Percentiles rank a stretch among this genome's conserved stretches.
These are phyloP conservation scores for Temnothorax rugatulus DNA, from an alignment of 2,888 invertebrate species.

Conservation along the genomic window DNA sequence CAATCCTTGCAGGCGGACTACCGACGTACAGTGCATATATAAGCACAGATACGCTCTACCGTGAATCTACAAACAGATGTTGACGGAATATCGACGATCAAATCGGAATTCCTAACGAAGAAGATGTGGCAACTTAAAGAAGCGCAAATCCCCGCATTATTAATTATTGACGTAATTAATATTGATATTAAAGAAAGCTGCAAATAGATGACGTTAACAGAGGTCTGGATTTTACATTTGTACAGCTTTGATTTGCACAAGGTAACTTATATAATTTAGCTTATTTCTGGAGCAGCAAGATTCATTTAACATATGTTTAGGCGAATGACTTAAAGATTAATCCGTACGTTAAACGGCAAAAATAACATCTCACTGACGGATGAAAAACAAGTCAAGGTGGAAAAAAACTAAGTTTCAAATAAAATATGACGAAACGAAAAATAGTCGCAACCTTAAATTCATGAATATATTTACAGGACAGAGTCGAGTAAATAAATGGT, in stretches of 20 bases:
- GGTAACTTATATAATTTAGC: neutral
- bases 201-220: neutral
- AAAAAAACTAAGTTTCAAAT: slow-evolving; percentile 17
- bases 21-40: slow-evolving; percentile 60
- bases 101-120: slow-evolving; percentile 44
- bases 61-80: slow-evolving; percentile 70
- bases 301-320: neutral
- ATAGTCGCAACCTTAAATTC: slow-evolving; percentile 9
- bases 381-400: neutral
- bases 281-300: neutral
- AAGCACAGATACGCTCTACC: slow-evolving; percentile 58
- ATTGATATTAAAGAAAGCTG: neutral
- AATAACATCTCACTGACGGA: neutral
- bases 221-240: neutral
- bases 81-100: slow-evolving; percentile 59
- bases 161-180: neutral
- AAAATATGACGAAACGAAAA: slow-evolving; percentile 21
- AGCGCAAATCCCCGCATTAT: neutral
- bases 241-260: neutral
- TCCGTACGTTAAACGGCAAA: neutral
- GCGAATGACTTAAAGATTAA: neutral
- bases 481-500: slow-evolving; percentile 10
- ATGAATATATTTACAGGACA: slow-evolving; percentile 16
- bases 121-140: slow-evolving; percentile 24
- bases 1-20: slow-evolving; percentile 62